Conservation (phyloP, 2,797 vertebrate genomes). For the Lepilemur septentrionalis region DNA sequence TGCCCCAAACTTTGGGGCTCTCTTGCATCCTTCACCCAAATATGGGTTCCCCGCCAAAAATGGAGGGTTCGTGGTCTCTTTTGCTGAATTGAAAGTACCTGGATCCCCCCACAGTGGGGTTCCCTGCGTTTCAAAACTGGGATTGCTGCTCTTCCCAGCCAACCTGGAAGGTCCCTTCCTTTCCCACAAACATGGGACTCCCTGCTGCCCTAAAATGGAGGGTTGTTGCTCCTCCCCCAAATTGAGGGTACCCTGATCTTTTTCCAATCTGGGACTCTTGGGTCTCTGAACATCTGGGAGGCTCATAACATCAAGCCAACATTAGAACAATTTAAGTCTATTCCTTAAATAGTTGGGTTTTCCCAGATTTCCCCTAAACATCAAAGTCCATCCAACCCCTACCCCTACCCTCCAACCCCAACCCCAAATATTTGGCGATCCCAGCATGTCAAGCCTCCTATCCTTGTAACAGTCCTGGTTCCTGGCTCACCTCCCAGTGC, state of each 20-base stretch:
- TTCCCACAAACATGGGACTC: neutral
- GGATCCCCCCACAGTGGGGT: neutral
- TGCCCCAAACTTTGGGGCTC: neutral
- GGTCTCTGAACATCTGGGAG: neutral
- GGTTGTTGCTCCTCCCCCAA: neutral
- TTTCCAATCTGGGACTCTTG: slow-evolving; percentile 4
- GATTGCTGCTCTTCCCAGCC: neutral
- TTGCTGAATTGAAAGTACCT: neutral
- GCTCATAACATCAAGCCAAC: neutral
- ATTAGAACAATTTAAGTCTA: neutral
- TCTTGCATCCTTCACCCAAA: neutral
- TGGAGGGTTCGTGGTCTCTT: neutral
- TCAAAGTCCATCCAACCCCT: neutral
- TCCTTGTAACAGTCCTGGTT: neutral
- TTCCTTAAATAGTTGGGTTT: neutral
- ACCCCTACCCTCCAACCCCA: neutral
- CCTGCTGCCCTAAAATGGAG: neutral
- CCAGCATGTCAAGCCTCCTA: neutral
- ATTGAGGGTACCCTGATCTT: neutral
- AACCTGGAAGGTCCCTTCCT: neutral
- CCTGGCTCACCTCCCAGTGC: neutral
- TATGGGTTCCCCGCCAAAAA: neutral
- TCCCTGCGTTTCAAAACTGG: neutral
- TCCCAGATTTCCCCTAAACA: neutral
- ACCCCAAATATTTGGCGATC: neutral